Percentiles rank a stretch among this genome's conserved stretches.
These are phyloP conservation scores for Sepiola atlantica DNA, from an alignment of 2,888 invertebrate genomes.

Conservation along the genomic window DNA sequence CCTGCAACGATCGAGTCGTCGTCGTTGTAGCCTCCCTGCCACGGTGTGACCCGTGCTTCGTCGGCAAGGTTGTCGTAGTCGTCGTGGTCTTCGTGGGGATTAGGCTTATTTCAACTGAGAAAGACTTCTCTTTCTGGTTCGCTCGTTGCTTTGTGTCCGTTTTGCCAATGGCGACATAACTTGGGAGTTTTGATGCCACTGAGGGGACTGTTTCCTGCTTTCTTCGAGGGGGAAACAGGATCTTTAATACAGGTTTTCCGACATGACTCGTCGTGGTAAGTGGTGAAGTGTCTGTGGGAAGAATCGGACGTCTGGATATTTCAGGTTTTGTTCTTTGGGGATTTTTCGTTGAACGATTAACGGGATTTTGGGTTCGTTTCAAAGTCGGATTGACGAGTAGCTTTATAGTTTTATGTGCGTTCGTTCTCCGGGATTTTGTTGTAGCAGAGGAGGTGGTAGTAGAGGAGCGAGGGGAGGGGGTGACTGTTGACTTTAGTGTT, in stretches of 20 bases:
- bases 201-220: neutral
- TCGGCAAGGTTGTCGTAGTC: neutral
- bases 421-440: neutral
- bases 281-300: neutral
- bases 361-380: neutral
- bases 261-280: neutral
- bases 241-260: neutral
- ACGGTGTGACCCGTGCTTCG: neutral
- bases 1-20: neutral
- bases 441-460: neutral
- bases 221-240: neutral
- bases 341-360: neutral
- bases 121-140: neutral
- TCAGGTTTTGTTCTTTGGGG: neutral
- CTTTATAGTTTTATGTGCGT: neutral
- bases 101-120: neutral
- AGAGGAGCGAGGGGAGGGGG: neutral
- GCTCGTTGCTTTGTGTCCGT: neutral
- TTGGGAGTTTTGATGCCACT: neutral
- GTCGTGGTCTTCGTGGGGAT: neutral
- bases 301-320: neutral
- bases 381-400: neutral
- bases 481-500: neutral
- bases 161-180: neutral
- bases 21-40: constrained; percentile 3